A percentile compares a stretch with the other conserved stretches of the same genome.
These are phyloP conservation scores for Phoebastria nigripes DNA, from an alignment of 2,797 vertebrate species.

Conservation along the genomic window DNA sequence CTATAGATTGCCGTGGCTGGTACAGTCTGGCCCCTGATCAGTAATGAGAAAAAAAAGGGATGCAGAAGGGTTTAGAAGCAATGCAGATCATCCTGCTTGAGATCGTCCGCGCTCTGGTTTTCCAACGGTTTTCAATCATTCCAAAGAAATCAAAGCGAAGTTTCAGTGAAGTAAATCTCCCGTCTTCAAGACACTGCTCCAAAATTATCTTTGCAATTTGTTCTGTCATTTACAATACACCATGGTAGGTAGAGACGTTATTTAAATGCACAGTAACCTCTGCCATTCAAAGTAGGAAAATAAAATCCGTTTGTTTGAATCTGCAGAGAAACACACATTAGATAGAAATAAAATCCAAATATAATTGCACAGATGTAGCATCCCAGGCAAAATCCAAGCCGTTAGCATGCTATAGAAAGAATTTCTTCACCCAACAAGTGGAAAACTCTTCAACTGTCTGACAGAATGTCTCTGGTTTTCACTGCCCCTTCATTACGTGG, in stretches of 20 bases:
- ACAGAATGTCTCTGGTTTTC: background rate
- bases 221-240: background rate
- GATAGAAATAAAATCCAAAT: background rate
- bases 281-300: background rate
- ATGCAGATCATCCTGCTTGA: background rate
- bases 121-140: background rate
- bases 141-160: background rate
- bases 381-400: background rate
- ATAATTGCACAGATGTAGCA: background rate
- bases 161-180: background rate
- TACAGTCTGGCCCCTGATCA: background rate
- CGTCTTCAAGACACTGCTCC: accelerated
- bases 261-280: background rate
- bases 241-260: background rate
- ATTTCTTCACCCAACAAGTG: background rate
- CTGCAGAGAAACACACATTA: background rate
- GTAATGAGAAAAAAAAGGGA: background rate
- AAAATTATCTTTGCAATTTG: background rate
- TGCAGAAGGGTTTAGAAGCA: background rate
- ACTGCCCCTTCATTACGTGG: background rate
- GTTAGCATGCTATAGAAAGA: background rate
- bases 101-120: background rate
- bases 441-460: background rate
- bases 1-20: background rate
- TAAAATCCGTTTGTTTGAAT: background rate